Evolutionary conservation across 2,113 vertebrate genomes (phyloP).

Genomic region (Sapajus apella): DNA sequence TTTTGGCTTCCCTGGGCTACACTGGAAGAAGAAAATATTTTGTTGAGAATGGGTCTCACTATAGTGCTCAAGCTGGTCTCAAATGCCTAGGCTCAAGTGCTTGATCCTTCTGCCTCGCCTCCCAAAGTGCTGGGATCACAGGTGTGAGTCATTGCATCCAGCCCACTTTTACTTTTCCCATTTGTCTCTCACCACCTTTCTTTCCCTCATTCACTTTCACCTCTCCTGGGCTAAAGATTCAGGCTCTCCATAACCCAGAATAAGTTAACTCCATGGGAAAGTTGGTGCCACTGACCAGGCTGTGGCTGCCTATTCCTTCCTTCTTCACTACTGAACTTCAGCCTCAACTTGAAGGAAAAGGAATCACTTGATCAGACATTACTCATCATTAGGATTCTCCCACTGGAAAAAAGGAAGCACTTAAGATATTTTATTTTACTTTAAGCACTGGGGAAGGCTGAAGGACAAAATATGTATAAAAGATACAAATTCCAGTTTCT

Average conservation of each 20-base stretch:
- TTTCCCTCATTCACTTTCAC: neutral
- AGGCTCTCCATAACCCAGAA: neutral
- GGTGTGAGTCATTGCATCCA: too few species aligned
- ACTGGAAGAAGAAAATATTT: too few species aligned
- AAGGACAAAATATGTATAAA: neutral
- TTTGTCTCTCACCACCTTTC: neutral
- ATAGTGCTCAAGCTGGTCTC: too few species aligned
- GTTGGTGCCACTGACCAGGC: neutral
- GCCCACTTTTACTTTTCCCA: neutral
- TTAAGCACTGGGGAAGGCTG: neutral
- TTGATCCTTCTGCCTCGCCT: too few species aligned
- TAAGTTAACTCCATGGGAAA: neutral
- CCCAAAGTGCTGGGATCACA: too few species aligned
- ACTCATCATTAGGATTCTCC: neutral
- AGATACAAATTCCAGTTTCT: neutral
- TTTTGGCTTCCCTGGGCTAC: too few species aligned
- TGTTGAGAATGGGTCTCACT: too few species aligned
- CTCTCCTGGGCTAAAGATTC: neutral
- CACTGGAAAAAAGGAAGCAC: neutral
- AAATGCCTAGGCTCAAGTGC: too few species aligned
- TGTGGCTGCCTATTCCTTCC: neutral
- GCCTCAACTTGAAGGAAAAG: neutral
- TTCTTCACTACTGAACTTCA: neutral
- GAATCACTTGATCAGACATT: constrained; percentile 3
- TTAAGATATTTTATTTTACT: neutral